Evolutionary conservation across 2,888 invertebrate genomes (phyloP).

Genomic region (Calliphora vomitoria): DNA sequence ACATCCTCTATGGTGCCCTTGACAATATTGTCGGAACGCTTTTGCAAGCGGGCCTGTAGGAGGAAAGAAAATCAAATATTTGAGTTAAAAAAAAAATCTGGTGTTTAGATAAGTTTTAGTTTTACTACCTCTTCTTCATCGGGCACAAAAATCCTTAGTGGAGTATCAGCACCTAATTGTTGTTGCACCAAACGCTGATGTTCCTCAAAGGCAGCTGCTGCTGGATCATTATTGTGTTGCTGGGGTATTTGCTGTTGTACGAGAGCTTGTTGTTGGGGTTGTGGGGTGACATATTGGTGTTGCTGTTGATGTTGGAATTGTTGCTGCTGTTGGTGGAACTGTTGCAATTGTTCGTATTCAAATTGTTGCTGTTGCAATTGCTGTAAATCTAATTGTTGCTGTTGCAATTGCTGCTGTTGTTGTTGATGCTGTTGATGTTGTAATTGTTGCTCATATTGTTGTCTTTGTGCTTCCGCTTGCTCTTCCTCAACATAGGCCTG

Average conservation of each 20-base stretch:
- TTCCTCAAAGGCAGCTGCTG: slow-evolving; percentile 80
- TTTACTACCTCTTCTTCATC: slow-evolving; percentile 83
- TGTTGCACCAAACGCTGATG: slow-evolving; percentile 82
- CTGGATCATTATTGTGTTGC: slow-evolving; percentile 74
- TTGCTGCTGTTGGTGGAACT: slow-evolving; percentile 65
- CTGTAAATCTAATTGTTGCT: slow-evolving; percentile 71
- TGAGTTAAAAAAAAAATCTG: background rate
- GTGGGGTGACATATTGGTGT: slow-evolving; percentile 64
- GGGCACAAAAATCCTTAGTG: slow-evolving; percentile 85
- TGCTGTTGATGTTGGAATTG: slow-evolving; percentile 74
- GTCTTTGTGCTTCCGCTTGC: slow-evolving; percentile 77
- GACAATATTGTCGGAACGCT: slow-evolving; percentile 80
- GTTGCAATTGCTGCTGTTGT: slow-evolving; percentile 75
- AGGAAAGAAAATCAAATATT: slow-evolving; percentile 28
- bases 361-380: slow-evolving; percentile 75
- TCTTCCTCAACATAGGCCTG: slow-evolving; percentile 83
- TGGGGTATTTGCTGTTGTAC: slow-evolving; percentile 64
- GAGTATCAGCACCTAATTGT: slow-evolving; percentile 81
- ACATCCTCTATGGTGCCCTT: slow-evolving; percentile 78
- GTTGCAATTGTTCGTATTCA: slow-evolving; percentile 71
- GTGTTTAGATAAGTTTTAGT: background rate
- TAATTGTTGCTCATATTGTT: slow-evolving; percentile 73
- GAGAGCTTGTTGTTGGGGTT: slow-evolving; percentile 66
- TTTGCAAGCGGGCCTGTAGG: slow-evolving; percentile 79
- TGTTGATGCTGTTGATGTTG: slow-evolving; percentile 75